A percentile compares a stretch with the other conserved stretches of the same genome.
These are phyloP conservation scores for Pionites leucogaster DNA, from an alignment of 2,113 vertebrate genomes.

Conservation along the genomic window DNA sequence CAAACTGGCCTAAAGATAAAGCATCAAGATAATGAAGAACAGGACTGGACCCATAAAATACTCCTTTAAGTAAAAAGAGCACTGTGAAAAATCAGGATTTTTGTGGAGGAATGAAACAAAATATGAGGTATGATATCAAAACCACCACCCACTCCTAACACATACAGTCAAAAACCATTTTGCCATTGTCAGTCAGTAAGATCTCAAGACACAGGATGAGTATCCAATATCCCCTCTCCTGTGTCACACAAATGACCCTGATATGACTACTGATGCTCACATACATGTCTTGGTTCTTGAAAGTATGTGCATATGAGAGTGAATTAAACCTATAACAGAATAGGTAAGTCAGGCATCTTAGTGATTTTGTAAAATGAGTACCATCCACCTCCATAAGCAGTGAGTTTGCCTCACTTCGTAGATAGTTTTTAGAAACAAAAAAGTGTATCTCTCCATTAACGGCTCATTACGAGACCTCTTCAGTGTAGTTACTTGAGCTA, in stretches of 20 bases:
- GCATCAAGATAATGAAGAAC: background rate
- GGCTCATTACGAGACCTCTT: background rate
- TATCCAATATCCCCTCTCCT: background rate
- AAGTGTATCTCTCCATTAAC: background rate
- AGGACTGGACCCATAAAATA: background rate
- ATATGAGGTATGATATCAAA: background rate
- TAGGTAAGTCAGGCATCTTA: background rate
- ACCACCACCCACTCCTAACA: fast-evolving
- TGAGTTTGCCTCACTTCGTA: background rate
- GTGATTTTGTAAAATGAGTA: background rate
- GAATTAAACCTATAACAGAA: background rate
- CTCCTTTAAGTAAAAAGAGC: background rate
- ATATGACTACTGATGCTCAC: background rate
- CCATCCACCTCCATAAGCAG: background rate
- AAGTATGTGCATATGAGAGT: fast-evolving
- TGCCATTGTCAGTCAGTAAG: background rate
- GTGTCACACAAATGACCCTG: background rate
- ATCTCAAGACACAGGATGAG: background rate
- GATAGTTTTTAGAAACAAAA: too few species aligned
- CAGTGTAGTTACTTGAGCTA: background rate
- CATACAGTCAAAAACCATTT: background rate
- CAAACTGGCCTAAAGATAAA: background rate
- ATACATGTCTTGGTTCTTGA: background rate
- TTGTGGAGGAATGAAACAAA: background rate
- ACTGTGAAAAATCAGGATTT: background rate